Base-by-base conservation (phyloP, 1,140 invertebrate species). In the Lucilia cuprina region DNA sequence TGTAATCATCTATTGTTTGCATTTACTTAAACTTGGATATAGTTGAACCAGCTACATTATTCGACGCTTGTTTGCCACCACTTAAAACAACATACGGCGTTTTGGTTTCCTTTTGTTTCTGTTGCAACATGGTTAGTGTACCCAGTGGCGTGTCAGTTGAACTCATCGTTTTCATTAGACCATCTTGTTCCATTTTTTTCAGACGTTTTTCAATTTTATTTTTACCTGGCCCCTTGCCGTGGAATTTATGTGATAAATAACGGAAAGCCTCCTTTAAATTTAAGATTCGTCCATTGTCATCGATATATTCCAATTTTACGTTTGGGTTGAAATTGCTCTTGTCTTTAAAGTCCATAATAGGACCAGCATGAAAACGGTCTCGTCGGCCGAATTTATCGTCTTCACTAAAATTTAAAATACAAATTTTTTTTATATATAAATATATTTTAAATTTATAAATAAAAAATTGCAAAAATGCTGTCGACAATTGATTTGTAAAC, bases 181-280 rank as follows among this genome's bases (percentile, higher is more conserved):
- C 96, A 92, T 98, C 97, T 91, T 99, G 98, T 88, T 98, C 96
- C 84, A 95, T 92, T 92, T 99, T 99, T 91, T 99, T 98, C 92
- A 97, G 95, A 88, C 98, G 93, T 91, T 99, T 99, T 91, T 99
- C 99, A 87, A 95, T 94, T 92, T 99, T 99, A 92, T 99, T 99
- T 91, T 99, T 99, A 75, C 99, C 98, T 10, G 98, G 98, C 19
- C 98, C 98, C 93, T 99, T 99, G 25, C 99, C 99, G 92, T 99
- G 99, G 91, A 99, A 99, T 92, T 99, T 98, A 91, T 99, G 98
- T 19, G 97, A 98, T 17, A 99, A 92, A 92, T 97, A 97, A 86
- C 96, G 93, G 92, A 99, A 99, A 19, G 99, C 99, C 93, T 99
- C 99, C 91, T 99, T 99, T 35, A 96, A 94, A 87, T 95, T 96